Evolutionary conservation across 2,888 invertebrate species (phyloP).

Genomic region (Eupithecia centaureata): DNA sequence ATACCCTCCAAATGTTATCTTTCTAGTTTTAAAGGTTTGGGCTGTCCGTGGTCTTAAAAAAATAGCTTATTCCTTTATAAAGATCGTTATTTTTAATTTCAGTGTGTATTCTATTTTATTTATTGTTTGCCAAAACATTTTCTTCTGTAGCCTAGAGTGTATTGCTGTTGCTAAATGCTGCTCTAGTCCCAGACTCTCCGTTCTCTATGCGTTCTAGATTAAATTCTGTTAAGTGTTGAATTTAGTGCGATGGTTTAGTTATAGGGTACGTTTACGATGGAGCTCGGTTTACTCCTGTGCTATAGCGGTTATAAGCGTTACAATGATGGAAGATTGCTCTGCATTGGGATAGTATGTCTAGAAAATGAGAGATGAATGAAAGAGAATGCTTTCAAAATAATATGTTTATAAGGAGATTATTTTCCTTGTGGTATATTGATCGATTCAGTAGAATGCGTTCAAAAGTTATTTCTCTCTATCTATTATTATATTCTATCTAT

Average conservation of each 20-base stretch:
- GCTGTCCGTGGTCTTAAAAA: too few relatives aligned
- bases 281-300: constrained; percentile 15
- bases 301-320: constrained; percentile 13
- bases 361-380: background rate
- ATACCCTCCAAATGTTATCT: too few relatives aligned
- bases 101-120: too few relatives aligned
- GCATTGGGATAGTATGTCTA: background rate
- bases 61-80: too few relatives aligned
- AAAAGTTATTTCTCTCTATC: too few relatives aligned
- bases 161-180: background rate
- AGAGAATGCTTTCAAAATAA: background rate
- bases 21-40: too few relatives aligned
- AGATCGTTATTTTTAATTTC: too few relatives aligned
- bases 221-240: constrained; percentile 40
- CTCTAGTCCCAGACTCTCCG: constrained; percentile 13
- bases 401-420: background rate
- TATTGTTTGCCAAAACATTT: background rate
- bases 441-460: too few relatives aligned
- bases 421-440: background rate
- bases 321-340: constrained; percentile 11
- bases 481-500: too few relatives aligned
- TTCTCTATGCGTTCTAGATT: constrained; percentile 29
- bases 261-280: constrained; percentile 24
- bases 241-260: constrained; percentile 36
- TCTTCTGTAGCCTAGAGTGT: background rate